phyloP scores from a whole-genome alignment of 1,140 invertebrate genomes.

The Zaprionus inermis region DNA sequence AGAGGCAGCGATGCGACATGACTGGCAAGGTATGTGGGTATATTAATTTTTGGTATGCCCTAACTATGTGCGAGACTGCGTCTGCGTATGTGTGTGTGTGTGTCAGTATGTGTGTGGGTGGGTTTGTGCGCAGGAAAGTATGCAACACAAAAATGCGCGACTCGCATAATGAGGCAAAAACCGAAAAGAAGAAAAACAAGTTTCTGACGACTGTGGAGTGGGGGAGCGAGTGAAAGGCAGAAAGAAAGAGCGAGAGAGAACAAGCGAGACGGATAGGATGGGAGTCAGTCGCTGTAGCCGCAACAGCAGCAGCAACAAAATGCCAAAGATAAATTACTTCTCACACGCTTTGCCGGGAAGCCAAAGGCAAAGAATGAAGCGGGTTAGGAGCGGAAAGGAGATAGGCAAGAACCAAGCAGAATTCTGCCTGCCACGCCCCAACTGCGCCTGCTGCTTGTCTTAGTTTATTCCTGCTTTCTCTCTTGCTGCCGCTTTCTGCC shows the following conservation, averaged over 20 bases:
- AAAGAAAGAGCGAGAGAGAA: neutral
- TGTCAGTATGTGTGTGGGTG: neutral
- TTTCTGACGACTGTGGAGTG: neutral
- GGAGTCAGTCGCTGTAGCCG: conserved; percentile 21
- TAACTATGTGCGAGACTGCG: conserved; percentile 17
- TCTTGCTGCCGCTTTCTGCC: neutral
- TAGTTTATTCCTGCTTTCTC: conserved; percentile 16
- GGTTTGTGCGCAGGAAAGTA: conserved; percentile 55
- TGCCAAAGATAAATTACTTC: conserved; percentile 70
- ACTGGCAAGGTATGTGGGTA: conserved; percentile 57
- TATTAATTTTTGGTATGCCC: conserved; percentile 71
- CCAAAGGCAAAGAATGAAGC: neutral
- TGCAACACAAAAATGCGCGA: conserved; percentile 73
- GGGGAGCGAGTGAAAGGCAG: neutral
- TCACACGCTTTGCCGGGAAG: conserved; percentile 28
- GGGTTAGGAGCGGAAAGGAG: neutral
- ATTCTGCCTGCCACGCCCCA: conserved; percentile 40
- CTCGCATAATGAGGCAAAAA: conserved; percentile 51
- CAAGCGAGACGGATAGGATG: neutral
- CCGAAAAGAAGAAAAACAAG: neutral
- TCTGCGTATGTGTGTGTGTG: neutral
- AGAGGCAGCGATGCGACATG: conserved; percentile 35
- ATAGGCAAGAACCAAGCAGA: conserved; percentile 39
- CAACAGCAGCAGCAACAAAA: conserved; percentile 54
- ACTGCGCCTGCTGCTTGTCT: neutral